Percentiles rank a stretch among this genome's conserved stretches.
Evolutionary conservation across 2,113 vertebrate genomes (phyloP).

Genomic region (Craseonycteris thonglongyai): DNA sequence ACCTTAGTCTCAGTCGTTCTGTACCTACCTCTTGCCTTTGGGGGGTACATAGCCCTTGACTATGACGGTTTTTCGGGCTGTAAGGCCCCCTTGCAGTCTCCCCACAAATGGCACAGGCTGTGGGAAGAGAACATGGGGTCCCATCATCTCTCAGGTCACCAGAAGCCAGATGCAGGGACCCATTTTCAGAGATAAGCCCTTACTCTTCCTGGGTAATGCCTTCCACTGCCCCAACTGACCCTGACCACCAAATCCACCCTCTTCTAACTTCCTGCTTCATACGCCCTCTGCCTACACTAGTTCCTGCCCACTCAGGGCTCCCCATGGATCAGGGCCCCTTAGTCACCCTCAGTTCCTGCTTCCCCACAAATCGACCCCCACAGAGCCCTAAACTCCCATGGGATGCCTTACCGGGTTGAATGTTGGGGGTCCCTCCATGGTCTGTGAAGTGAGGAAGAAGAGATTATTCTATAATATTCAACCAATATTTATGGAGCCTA

Average conservation of each 20-base stretch:
- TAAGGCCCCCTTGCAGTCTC: constrained; percentile 80
- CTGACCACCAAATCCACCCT: neutral
- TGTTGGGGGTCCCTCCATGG: constrained; percentile 78
- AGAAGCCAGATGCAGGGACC: neutral
- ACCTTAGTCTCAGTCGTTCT: rapidly evolving
- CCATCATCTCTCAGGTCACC: neutral
- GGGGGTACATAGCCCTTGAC: constrained; percentile 81
- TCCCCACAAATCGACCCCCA: neutral
- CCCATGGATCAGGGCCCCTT: neutral
- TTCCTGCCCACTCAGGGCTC: neutral
- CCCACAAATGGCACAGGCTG: constrained; percentile 80
- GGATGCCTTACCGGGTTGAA: constrained; percentile 82
- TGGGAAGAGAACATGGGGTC: neutral
- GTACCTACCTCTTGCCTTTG: constrained; percentile 79
- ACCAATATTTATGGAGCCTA: neutral
- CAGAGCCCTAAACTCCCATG: neutral
- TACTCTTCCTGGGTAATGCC: neutral
- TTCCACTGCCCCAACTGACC: no score
- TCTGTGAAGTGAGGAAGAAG: constrained; percentile 60
- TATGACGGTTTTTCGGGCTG: constrained; percentile 82
- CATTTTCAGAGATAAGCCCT: neutral
- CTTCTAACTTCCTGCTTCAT: neutral
- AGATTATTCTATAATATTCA: neutral
- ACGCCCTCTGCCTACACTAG: neutral
- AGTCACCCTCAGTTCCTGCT: neutral